Conservation (phyloP, 64 coral and sea anemone species). For the Montipora cactus region DNA sequence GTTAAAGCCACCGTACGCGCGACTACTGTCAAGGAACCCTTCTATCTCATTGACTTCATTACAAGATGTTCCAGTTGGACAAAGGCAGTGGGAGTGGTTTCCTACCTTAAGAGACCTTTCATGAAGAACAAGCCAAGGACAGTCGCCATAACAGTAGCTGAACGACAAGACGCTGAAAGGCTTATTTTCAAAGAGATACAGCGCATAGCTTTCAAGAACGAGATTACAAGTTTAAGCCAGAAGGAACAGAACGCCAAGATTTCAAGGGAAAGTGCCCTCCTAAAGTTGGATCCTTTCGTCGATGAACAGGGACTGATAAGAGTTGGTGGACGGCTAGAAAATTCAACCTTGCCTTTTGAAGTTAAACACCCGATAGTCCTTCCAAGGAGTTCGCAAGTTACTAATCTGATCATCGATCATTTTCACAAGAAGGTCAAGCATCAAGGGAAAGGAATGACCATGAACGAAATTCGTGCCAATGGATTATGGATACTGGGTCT, state of each 20-base stretch:
- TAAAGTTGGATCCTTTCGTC: neutral
- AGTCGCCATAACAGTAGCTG: too few relatives aligned
- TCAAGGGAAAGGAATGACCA: neutral
- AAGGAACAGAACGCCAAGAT: neutral
- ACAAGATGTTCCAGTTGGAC: too few relatives aligned
- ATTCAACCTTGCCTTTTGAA: conserved; percentile 9
- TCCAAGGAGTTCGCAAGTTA: neutral
- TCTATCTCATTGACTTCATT: too few relatives aligned
- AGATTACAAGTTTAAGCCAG: neutral
- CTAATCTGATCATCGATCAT: conserved; percentile 1
- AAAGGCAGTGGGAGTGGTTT: too few relatives aligned
- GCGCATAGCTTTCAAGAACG: too few relatives aligned
- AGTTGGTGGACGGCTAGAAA: conserved; percentile 7
- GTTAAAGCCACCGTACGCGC: neutral
- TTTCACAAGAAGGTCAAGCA: conserved; percentile 33
- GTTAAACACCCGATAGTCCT: conserved; percentile 32
- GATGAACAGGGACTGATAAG: neutral
- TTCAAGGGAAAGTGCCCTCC: neutral
- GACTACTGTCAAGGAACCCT: too few relatives aligned
- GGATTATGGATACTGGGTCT: too few relatives aligned
- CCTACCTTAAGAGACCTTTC: too few relatives aligned
- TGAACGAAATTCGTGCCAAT: too few relatives aligned
- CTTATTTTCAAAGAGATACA: too few relatives aligned
- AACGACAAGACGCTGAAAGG: too few relatives aligned
- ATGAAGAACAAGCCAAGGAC: too few relatives aligned